phyloP scores from a whole-genome alignment of 2,113 vertebrate species.

The Neolamprologus sp. region DNA sequence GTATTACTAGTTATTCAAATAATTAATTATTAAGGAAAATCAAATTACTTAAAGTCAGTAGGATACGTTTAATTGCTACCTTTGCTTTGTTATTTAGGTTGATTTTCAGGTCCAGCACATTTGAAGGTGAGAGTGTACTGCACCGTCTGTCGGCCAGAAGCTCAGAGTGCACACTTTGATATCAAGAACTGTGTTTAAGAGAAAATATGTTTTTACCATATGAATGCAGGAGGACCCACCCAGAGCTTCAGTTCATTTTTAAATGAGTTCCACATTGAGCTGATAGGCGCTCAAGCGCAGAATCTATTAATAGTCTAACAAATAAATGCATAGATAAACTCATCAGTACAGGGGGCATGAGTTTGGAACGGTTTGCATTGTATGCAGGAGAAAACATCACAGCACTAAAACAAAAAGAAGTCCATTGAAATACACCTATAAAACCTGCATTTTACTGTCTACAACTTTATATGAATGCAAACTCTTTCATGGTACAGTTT shows the following conservation, averaged over 20 bases:
- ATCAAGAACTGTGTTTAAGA: background rate
- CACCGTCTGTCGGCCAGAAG: background rate
- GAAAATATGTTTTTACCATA: background rate
- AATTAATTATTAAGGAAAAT: background rate
- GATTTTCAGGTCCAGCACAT: background rate
- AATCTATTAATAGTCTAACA: background rate
- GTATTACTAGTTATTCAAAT: background rate
- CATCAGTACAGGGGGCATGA: background rate
- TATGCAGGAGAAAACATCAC: background rate
- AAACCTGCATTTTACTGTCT: background rate
- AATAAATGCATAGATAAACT: conserved; percentile 1
- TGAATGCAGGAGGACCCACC: background rate
- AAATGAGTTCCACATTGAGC: background rate
- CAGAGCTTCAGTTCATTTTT: background rate
- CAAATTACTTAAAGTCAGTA: background rate
- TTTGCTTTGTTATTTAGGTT: background rate
- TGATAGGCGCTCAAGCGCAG: background rate
- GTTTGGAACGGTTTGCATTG: background rate
- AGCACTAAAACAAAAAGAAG: background rate
- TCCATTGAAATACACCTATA: background rate
- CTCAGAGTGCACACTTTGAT: background rate
- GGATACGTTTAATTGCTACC: background rate
- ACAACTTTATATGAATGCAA: background rate
- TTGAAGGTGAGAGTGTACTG: background rate
- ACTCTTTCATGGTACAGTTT: background rate